phyloP scores from a whole-genome alignment of 1,140 invertebrate species.

The Apis mellifera region Amel_HAv3.1 CM009937.2:12813501-12814000 shows the following conservation, averaged over 20 bases:
- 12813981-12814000: constrained; percentile 31
- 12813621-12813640: too few relatives aligned
- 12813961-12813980: not conserved
- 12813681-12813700: too few relatives aligned
- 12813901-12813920: too few relatives aligned
- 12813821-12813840: not conserved
- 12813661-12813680: too few relatives aligned
- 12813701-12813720: not conserved
- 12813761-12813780: too few relatives aligned
- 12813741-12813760: too few relatives aligned
- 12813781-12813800: too few relatives aligned
- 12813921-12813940: not conserved
- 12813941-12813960: constrained; percentile 4
- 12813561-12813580: too few relatives aligned
- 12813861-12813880: not conserved
- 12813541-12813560: not conserved
- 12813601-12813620: not conserved
- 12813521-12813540: not conserved
- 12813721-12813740: not conserved
- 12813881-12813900: not conserved
- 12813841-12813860: not conserved
- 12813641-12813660: too few relatives aligned
- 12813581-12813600: not conserved
- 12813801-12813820: too few relatives aligned
- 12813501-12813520: not conserved